A percentile compares a stretch with the other conserved stretches of the same genome.
These are phyloP conservation scores for Zalophus californianus DNA, from an alignment of 2,797 vertebrate genomes.

Conservation along the genomic window DNA sequence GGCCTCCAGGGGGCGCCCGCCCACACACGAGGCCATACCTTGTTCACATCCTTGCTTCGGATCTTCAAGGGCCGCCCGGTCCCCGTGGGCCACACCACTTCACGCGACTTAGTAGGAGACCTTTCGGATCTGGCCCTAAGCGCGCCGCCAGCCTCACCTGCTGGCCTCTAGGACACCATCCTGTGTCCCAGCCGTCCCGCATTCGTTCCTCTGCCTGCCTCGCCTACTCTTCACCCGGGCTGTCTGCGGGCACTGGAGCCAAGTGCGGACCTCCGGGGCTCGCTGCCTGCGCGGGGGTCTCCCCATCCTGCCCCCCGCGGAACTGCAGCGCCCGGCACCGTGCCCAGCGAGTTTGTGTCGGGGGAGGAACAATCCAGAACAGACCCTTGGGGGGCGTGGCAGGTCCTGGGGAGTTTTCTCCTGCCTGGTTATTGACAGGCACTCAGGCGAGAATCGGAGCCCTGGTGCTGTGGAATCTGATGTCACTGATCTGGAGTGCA, in stretches of 20 bases:
- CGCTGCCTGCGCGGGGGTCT: neutral
- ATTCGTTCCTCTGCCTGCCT: neutral
- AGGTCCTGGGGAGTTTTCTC: neutral
- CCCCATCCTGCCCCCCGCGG: neutral
- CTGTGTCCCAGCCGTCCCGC: neutral
- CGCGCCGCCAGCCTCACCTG: neutral
- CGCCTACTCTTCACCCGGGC: neutral
- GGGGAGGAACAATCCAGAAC: neutral
- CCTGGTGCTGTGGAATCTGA: neutral
- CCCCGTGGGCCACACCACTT: neutral
- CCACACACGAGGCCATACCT: rapidly evolving
- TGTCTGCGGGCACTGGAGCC: neutral
- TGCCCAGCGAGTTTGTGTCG: too few species aligned
- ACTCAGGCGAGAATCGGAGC: neutral
- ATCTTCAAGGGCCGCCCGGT: neutral
- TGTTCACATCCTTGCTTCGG: neutral
- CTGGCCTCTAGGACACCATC: neutral
- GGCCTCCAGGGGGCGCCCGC: neutral
- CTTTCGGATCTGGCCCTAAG: neutral
- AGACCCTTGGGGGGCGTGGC: rapidly evolving
- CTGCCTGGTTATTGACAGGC: neutral
- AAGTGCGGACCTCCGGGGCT: neutral
- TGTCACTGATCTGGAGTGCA: neutral
- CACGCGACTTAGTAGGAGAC: neutral
- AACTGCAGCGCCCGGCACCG: neutral